These are phyloP conservation scores for Silurus lanzhouensis DNA, from an alignment of 2,797 vertebrate species.

Conservation along the genomic window DNA sequence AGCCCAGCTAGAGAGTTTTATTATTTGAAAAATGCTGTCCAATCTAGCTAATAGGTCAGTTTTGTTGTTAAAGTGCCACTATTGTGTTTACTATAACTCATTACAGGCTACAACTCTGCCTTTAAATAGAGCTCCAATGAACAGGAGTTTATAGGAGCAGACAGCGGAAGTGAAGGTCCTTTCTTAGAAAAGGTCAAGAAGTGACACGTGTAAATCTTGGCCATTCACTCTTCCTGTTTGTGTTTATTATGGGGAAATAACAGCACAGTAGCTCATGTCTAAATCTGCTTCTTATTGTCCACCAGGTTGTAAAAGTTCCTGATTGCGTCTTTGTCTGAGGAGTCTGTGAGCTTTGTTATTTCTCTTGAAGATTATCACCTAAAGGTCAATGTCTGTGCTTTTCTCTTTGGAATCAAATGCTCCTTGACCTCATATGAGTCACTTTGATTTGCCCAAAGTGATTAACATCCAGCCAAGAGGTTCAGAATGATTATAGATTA, in stretches of 20 bases:
- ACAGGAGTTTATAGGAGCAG: slow-evolving; percentile 60
- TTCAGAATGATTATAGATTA: slow-evolving; percentile 57
- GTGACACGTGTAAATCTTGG: slow-evolving; percentile 23
- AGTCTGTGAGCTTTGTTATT: slow-evolving; percentile 40
- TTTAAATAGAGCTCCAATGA: slow-evolving; percentile 55
- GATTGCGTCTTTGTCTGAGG: slow-evolving; percentile 35
- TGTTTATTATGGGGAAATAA: slow-evolving; percentile 24
- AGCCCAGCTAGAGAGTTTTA: not conserved
- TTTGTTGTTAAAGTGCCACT: slow-evolving; percentile 4
- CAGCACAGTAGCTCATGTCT: not conserved
- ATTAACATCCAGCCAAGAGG: slow-evolving; percentile 29
- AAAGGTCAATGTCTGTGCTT: slow-evolving; percentile 57
- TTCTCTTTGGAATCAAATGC: slow-evolving; percentile 34
- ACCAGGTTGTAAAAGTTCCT: slow-evolving; percentile 36
- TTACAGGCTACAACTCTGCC: slow-evolving; percentile 15
- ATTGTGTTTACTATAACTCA: not conserved
- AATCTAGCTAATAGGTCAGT: not conserved
- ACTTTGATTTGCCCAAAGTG: slow-evolving; percentile 14
- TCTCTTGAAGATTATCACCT: slow-evolving; percentile 42
- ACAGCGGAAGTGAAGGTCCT: slow-evolving; percentile 54
- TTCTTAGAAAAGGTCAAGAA: slow-evolving; percentile 64
- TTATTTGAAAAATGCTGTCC: not conserved
- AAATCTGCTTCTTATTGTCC: slow-evolving; percentile 45
- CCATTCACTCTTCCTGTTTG: not conserved
- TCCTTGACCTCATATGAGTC: slow-evolving; percentile 23